phyloP scores from a whole-genome alignment of 2,113 vertebrate genomes.

The Glaucomys volans region DNA sequence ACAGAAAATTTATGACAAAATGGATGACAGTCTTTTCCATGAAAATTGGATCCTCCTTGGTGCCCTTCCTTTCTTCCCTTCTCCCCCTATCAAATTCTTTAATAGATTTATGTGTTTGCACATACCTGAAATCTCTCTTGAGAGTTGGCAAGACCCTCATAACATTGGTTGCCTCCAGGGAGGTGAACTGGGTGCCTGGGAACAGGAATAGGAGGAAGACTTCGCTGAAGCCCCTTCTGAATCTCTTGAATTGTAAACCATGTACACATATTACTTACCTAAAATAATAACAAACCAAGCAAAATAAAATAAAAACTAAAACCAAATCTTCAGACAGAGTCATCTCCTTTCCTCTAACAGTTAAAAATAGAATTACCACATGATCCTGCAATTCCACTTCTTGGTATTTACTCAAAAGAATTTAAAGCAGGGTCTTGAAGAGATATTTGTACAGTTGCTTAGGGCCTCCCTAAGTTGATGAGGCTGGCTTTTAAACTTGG shows the following conservation, averaged over 20 bases:
- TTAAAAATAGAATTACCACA: constrained; percentile 2
- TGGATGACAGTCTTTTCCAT: background rate
- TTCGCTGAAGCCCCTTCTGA: background rate
- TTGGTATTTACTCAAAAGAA: background rate
- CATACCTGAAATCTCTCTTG: background rate
- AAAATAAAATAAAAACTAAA: background rate
- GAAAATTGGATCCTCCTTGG: background rate
- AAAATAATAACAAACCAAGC: background rate
- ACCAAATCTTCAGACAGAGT: constrained; percentile 9
- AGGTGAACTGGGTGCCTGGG: background rate
- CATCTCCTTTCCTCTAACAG: background rate
- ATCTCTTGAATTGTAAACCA: constrained; percentile 8
- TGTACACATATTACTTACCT: background rate
- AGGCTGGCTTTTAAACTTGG: too few relatives aligned
- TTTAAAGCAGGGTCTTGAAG: background rate
- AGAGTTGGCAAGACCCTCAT: background rate
- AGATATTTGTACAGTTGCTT: background rate
- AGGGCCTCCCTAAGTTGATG: too few relatives aligned
- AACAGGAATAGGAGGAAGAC: background rate
- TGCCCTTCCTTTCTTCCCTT: background rate
- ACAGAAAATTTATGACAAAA: background rate
- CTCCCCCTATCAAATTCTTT: background rate
- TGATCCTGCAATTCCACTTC: background rate
- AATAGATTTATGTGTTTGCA: background rate
- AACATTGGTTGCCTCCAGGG: background rate